Evolutionary conservation across 2,888 invertebrate species (phyloP), one percentile per base, ranked within the genome.

Genomic region (Nowickia ferox): DNA sequence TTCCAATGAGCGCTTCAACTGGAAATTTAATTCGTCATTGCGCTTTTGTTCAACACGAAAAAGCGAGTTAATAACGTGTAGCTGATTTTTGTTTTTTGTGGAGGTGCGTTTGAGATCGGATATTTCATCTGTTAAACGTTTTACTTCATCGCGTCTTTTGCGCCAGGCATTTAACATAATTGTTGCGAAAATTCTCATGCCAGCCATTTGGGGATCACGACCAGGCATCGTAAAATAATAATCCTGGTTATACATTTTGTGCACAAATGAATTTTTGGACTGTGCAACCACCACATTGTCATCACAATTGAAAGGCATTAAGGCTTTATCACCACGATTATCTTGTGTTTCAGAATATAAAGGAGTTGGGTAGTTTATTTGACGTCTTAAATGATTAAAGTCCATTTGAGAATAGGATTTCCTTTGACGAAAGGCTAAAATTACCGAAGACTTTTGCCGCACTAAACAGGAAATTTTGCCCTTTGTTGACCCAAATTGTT

Each of bases 151-250:
- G 1, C 92, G 90, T 9, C 92, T 88, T n/a, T 89, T 90, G 11
- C 92, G 91, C 92, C 92, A 93, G 42, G 92, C 90, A 61, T 92
- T 91, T 74, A 92, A 17, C 90, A 93, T 91, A 13, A 93, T 90
- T 0, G 90, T 90, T 8, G 92, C 90, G 38, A 92, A 92, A n/a
- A 93, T 89, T 17, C 89, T 90, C 88, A 92, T 88, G 3, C 92
- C 91, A 38, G 92, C 92, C 13, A 90, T 80, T 55, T 89, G 90
- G 8, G 90, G 78, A 72, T 90, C 89, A 10, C 69, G 84, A 13
- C 69, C 79, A 76, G 90, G 72, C 51, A 87, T 74, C 10, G 84
- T 51, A 9, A 88, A 84, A 44, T 84, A 87, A 55, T 83, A 85
- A 11, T 87, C 79, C 19, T 84, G 86, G 13, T 85, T 76, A 38